Conservation (phyloP, 2,888 invertebrate genomes). For the Nowickia ferox region DNA sequence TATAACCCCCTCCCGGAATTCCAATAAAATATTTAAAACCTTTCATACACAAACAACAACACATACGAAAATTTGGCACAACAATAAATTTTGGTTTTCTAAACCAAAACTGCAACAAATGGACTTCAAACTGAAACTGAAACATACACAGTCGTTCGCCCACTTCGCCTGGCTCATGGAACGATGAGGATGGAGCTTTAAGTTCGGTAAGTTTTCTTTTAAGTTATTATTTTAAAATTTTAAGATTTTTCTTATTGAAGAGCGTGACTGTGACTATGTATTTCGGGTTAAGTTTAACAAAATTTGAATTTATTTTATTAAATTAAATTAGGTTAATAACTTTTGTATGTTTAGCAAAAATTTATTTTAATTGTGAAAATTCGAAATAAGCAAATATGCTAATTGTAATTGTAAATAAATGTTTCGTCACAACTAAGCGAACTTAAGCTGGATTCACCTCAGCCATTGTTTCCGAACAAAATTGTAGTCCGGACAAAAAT, state of each 20-base stretch:
- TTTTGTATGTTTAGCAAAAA: too few species aligned
- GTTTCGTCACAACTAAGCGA: too few species aligned
- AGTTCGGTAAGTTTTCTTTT: constrained; percentile 79
- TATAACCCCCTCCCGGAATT: constrained; percentile 38
- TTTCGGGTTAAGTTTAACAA: too few species aligned
- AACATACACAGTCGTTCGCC: constrained; percentile 80
- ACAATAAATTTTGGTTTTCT: constrained; percentile 33
- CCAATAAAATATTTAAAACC: constrained; percentile 44
- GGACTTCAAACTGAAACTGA: constrained; percentile 30
- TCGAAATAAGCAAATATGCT: too few species aligned
- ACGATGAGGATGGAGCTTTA: constrained; percentile 82
- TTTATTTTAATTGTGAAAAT: too few species aligned
- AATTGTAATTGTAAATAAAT: too few species aligned
- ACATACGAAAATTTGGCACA: constrained; percentile 69
- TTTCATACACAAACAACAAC: constrained; percentile 38
- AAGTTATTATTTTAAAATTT: background rate
- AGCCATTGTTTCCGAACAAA: too few species aligned
- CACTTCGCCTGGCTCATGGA: constrained; percentile 82
- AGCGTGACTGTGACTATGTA: background rate
- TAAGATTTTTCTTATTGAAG: background rate
- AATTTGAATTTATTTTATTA: too few species aligned
- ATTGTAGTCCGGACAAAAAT: too few species aligned
- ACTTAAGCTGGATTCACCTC: too few species aligned
- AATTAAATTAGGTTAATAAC: too few species aligned
- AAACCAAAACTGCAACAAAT: constrained; percentile 40